phyloP scores from a whole-genome alignment of 1,140 invertebrate genomes.

The Oryctes rhinoceros region DNA sequence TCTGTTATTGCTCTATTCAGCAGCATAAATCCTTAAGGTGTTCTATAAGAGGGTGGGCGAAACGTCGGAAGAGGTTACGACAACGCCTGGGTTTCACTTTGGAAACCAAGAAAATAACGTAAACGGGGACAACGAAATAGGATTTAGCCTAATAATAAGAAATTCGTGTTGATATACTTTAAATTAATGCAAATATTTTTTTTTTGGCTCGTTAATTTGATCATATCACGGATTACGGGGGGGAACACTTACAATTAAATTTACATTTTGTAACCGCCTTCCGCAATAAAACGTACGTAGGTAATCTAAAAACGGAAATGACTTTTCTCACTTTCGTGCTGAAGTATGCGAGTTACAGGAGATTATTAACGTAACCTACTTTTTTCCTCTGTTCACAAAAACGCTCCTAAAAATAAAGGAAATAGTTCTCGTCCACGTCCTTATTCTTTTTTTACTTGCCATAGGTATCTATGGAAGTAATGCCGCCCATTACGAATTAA shows the following conservation, averaged over 20 bases:
- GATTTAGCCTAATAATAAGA: too few relatives aligned
- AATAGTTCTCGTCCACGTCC: not conserved
- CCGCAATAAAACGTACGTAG: not conserved
- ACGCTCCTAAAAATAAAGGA: not conserved
- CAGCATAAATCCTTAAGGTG: too few relatives aligned
- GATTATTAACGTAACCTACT: conserved; percentile 8
- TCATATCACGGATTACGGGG: too few relatives aligned
- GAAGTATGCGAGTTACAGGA: not conserved
- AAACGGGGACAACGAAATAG: too few relatives aligned
- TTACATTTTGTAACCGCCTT: not conserved
- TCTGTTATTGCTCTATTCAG: too few relatives aligned
- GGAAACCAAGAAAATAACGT: too few relatives aligned
- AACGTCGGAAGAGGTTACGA: too few relatives aligned
- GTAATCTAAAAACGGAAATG: not conserved
- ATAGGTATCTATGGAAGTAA: not conserved
- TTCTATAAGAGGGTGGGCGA: too few relatives aligned
- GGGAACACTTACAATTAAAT: not conserved
- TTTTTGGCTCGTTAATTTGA: too few relatives aligned
- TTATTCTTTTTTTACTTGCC: not conserved
- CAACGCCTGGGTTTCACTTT: too few relatives aligned
- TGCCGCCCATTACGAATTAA: not conserved
- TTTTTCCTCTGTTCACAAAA: not conserved
- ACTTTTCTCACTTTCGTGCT: not conserved
- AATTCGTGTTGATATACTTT: too few relatives aligned
- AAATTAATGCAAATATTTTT: too few relatives aligned